Percentiles rank a stretch among this genome's conserved stretches.
phyloP scores from a whole-genome alignment of 2,113 vertebrate species.

The Scytalopus superciliaris region DNA sequence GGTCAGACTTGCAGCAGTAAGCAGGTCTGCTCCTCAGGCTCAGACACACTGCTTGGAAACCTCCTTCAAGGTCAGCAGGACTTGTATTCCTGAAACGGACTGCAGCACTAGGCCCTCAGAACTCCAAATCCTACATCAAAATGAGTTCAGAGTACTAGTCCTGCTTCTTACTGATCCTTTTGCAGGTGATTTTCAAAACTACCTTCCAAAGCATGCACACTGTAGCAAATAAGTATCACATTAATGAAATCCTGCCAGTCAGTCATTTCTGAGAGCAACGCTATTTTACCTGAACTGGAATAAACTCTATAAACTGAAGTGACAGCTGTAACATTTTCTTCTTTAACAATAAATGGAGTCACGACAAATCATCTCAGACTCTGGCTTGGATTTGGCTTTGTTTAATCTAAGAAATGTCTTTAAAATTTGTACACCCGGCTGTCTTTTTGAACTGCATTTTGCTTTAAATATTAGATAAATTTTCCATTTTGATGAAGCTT shows the following conservation, averaged over 20 bases:
- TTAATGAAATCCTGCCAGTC: neutral
- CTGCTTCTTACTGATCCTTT: neutral
- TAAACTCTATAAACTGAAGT: neutral
- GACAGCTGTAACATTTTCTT: slow-evolving; percentile 13
- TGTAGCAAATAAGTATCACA: neutral
- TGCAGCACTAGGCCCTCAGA: neutral
- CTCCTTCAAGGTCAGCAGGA: neutral
- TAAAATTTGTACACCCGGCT: neutral
- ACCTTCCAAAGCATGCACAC: neutral
- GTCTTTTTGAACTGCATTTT: neutral
- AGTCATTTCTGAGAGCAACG: neutral
- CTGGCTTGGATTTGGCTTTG: neutral
- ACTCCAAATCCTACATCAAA: neutral
- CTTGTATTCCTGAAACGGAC: neutral
- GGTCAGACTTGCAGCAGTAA: neutral
- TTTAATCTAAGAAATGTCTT: neutral
- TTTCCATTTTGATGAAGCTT: slow-evolving; percentile 5
- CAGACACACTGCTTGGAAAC: neutral
- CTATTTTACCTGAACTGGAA: neutral
- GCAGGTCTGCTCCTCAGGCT: neutral
- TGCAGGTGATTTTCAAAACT: neutral
- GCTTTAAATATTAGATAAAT: neutral
- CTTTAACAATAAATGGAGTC: neutral
- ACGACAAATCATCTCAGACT: neutral
- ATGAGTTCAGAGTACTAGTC: neutral